These are phyloP conservation scores for Dichetophora obliterata DNA, from an alignment of 2,888 invertebrate genomes.

Conservation along the genomic window DNA sequence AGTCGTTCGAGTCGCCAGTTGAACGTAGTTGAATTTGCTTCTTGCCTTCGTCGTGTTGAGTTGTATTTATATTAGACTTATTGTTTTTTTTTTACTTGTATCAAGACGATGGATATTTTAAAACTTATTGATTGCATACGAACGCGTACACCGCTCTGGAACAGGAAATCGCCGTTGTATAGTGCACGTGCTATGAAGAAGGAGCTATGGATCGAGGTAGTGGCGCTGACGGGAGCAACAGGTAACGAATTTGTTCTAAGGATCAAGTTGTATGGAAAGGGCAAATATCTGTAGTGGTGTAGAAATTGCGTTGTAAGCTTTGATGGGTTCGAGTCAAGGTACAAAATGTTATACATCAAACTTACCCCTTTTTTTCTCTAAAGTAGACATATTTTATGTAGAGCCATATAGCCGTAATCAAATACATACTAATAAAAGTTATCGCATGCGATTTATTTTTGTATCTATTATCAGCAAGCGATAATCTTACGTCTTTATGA, in stretches of 20 bases:
- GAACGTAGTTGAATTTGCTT: background rate
- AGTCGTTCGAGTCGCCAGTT: background rate
- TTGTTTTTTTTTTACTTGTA: background rate
- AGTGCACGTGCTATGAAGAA: background rate
- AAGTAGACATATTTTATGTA: too few relatives aligned
- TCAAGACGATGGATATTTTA: background rate
- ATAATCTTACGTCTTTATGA: background rate
- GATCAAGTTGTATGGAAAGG: background rate
- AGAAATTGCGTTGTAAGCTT: too few relatives aligned
- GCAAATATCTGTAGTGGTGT: background rate
- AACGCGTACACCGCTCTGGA: background rate
- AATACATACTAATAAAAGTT: background rate
- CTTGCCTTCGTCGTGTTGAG: background rate
- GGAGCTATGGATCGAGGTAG: constrained; percentile 11
- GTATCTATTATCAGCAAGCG: too few relatives aligned
- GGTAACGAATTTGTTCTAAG: background rate
- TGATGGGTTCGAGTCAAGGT: too few relatives aligned
- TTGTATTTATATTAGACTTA: background rate
- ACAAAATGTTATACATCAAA: too few relatives aligned
- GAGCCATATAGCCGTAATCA: background rate
- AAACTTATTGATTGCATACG: constrained; percentile 12
- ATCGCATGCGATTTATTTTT: too few relatives aligned
- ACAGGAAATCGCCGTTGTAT: background rate
- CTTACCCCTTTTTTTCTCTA: too few relatives aligned
- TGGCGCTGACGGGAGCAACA: constrained; percentile 9